Evolutionary conservation across 1,140 invertebrate genomes (phyloP), one percentile per base, ranked within the genome.

Genomic region (Drosophila paulistorum): DNA sequence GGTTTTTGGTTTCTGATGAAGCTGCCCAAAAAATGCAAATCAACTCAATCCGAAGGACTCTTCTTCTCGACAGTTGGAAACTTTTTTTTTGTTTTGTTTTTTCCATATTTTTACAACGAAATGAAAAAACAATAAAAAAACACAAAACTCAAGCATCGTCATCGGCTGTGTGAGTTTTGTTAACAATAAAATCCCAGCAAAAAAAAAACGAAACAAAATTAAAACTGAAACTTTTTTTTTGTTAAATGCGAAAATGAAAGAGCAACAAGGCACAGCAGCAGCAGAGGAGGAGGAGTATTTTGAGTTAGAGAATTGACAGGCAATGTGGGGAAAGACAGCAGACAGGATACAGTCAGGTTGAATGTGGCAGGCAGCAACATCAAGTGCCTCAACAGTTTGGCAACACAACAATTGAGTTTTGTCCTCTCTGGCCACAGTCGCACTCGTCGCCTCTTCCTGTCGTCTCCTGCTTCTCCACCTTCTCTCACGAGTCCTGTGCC

Each of bases 121-220:
- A 90, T 90, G 87, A 90, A 90, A 90, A 84, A 83, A 90, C 87
- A 90, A 90, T 90, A 91, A 90, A 90, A 90, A 81, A 76, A 39
- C 11, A 39, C 48, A 69, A 20, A 58, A 57, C 45, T 54, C 74
- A 59, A 60, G 45, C 64, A 9, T 39, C 37, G 10, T 39, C 37
- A 59, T 48, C 58, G 65, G 73, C 62, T 66, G 62, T 42, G 78
- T 37, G 10, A 11, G 78, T 68, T 74, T 82, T 26, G 79, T 78
- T 82, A 75, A 72, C 75, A 84, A 86, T 64, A 58, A 35, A 58
- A n/a, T 37, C 0, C 9, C 14, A 30, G 35, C 13, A 33, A 30
- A 14, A n/a, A 33, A 7, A 6, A 3, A 17, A 48, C 70, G 75
- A 80, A 87, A 64, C 26, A 35, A 35, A 6, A 35, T 30, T 30